Evolutionary conservation across 2,113 vertebrate genomes (phyloP).

Genomic region (Ictalurus punctatus): DNA sequence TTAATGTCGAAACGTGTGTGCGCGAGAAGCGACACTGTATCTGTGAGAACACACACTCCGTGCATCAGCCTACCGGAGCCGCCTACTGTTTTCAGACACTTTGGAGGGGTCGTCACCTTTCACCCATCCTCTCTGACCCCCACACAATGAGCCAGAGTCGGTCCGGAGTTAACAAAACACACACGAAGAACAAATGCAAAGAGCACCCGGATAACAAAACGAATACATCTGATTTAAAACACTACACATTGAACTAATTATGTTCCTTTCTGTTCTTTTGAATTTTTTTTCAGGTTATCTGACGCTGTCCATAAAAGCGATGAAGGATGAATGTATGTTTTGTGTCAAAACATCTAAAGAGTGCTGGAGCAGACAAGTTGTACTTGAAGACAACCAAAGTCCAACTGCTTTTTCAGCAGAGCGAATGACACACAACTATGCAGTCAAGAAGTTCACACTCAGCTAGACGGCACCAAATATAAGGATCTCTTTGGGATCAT

Average conservation of each 20-base stretch:
- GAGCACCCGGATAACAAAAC: neutral
- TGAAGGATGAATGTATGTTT: neutral
- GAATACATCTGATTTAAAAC: neutral
- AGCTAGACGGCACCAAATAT: neutral
- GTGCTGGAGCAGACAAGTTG: neutral
- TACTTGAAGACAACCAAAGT: conserved; percentile 4
- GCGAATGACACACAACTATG: neutral
- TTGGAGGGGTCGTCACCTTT: conserved; percentile 51
- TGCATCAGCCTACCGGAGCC: conserved; percentile 49
- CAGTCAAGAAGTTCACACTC: neutral
- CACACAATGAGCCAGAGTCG: conserved; percentile 49
- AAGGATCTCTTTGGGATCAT: neutral
- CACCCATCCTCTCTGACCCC: conserved; percentile 53
- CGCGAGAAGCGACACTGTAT: conserved; percentile 45
- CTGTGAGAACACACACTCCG: conserved; percentile 37
- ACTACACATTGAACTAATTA: neutral
- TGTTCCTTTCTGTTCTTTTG: neutral
- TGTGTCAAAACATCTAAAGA: neutral
- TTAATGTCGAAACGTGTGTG: conserved; percentile 34
- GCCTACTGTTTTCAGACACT: conserved; percentile 55
- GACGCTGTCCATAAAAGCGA: neutral
- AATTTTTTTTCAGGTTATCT: neutral
- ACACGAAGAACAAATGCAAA: conserved; percentile 22
- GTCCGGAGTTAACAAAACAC: conserved; percentile 49
- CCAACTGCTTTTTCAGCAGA: neutral